Evolutionary conservation across 2,113 vertebrate species (phyloP).

Genomic region (Chloropsis cyanopogon): DNA sequence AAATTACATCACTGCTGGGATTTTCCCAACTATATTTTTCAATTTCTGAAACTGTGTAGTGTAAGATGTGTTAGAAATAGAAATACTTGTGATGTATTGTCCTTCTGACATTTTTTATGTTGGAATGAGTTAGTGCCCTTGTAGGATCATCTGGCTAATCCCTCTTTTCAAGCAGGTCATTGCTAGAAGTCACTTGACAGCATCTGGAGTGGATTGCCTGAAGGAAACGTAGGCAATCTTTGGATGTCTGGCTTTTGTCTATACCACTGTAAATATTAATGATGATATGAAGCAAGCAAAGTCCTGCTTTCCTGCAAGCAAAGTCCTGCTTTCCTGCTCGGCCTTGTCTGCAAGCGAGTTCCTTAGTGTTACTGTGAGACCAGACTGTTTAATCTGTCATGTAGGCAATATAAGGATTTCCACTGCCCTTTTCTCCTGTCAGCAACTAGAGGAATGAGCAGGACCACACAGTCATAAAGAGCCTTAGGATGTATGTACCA

Average conservation of each 20-base stretch:
- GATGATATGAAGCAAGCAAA: constrained; percentile 2
- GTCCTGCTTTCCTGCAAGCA: background rate
- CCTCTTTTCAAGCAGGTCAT: background rate
- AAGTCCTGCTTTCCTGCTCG: background rate
- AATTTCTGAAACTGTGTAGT: background rate
- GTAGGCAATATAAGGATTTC: constrained; percentile 1
- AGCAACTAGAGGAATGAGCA: background rate
- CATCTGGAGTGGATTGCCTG: constrained; percentile 34
- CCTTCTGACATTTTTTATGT: background rate
- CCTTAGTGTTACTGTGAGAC: background rate
- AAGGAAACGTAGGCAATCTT: constrained; percentile 25
- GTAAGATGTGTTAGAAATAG: background rate
- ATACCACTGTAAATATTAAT: background rate
- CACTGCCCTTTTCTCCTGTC: background rate
- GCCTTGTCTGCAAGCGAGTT: background rate
- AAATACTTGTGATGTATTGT: background rate
- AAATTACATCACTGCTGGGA: background rate
- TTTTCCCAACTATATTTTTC: background rate
- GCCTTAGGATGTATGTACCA: background rate
- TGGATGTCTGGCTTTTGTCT: constrained; percentile 41
- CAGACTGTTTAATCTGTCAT: background rate
- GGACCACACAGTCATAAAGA: background rate
- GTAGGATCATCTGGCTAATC: background rate
- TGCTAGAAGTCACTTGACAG: background rate
- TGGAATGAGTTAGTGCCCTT: background rate